Conservation (phyloP, 2,888 invertebrate species). For the Meteorus cinctellus region DNA sequence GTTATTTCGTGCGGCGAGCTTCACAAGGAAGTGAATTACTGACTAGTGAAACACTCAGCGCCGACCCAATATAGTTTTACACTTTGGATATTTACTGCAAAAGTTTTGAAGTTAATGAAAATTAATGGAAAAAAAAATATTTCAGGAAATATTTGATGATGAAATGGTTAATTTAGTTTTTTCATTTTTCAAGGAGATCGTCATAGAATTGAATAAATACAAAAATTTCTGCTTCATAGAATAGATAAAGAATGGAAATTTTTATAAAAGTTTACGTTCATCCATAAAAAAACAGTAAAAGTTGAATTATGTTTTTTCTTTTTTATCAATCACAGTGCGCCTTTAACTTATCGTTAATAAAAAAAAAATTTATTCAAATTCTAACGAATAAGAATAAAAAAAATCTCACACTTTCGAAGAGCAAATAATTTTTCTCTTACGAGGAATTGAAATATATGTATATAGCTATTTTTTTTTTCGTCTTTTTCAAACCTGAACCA, state of each 20-base stretch:
- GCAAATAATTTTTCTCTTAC: background rate
- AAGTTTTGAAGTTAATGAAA: background rate
- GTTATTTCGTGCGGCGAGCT: constrained; percentile 54
- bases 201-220: no score
- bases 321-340: no score
- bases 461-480: background rate
- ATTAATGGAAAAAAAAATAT: background rate
- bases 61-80: background rate
- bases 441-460: background rate
- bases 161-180: background rate
- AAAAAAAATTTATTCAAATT: background rate
- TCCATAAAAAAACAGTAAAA: no score
- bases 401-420: background rate
- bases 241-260: no score
- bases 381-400: background rate
- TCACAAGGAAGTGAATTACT: constrained; percentile 57
- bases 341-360: background rate
- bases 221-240: no score
- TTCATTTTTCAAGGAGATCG: no score
- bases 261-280: no score
- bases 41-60: constrained; percentile 45
- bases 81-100: background rate
- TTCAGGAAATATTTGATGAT: background rate
- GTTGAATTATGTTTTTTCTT: no score
- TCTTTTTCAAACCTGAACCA: background rate